Evolutionary conservation across 2,113 vertebrate genomes (phyloP).

Genomic region (Zapus hudsonius): DNA sequence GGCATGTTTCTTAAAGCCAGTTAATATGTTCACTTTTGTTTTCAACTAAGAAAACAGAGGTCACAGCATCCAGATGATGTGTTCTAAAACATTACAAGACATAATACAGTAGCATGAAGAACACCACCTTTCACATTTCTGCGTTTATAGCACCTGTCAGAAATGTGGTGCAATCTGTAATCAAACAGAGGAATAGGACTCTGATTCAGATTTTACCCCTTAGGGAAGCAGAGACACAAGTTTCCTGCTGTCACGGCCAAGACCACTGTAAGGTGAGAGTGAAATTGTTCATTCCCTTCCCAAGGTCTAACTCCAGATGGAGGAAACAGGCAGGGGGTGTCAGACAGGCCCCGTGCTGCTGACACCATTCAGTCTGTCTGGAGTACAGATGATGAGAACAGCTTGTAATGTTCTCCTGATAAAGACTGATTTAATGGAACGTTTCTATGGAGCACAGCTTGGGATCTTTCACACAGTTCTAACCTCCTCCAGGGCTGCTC

Average conservation of each 20-base stretch:
- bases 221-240: background rate
- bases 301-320: background rate
- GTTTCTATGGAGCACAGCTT: constrained; percentile 59
- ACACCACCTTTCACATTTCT: background rate
- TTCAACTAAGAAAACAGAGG: constrained; percentile 30
- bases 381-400: constrained; percentile 17
- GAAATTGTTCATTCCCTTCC: background rate
- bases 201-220: background rate
- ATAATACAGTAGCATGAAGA: background rate
- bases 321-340: background rate
- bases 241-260: background rate
- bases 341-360: background rate
- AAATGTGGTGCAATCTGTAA: background rate
- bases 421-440: constrained; percentile 45
- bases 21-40: constrained; percentile 9
- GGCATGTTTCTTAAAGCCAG: background rate
- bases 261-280: background rate
- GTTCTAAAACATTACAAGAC: background rate
- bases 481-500: background rate
- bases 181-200: background rate
- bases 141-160: background rate
- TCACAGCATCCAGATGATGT: background rate
- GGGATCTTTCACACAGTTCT: constrained; percentile 46
- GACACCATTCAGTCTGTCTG: background rate
- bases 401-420: constrained; percentile 59